Base-by-base conservation (phyloP, 2,797 vertebrate genomes). In the Squalus acanthias region DNA sequence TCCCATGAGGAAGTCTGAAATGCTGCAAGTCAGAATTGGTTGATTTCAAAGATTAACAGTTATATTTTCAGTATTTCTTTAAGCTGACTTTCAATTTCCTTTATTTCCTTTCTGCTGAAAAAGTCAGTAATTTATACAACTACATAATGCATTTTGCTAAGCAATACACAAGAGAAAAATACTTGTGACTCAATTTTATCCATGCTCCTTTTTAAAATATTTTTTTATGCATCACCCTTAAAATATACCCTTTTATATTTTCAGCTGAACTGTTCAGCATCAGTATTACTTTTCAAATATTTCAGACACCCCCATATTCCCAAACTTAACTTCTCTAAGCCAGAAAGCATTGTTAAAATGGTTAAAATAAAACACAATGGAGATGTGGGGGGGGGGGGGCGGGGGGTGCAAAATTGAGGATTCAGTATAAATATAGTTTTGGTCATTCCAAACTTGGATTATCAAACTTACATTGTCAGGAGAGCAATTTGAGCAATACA, bases 1-100 rank as follows among this genome's bases (percentile, higher is more conserved):
- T 98, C 99, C 99, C 99, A 99, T 99, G 98, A 99, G 99, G 98
- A 99, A 99, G 98, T 99, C 99, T 98, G 99, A 99, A 98, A 99
- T 98, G 97, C 99, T 99, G 98, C 96, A 96, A 97, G 96, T 96
- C 96, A 96, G 97, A 69, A 53, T 72, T 76, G 29, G 29, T 74
- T 74, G 50, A 95, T 95, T 91, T 74, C 57, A 50, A 76, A 74
- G 2, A 65, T 65, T 95, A 53, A 57, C 15, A 46, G 53, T 46
- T 67, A 46, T 39, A 93, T 39, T 65, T 65, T 20, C 87, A 60
- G 26, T 22, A 93, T 10, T 93, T 69, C 91, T 67, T 69, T 1
- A 24, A 69, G n/a, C 39, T 46, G n/a, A 93, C 17, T 22, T 93
- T 2, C 63, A 69, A 67, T 39, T 63, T 33, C 12, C 60, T 91